phyloP scores from a whole-genome alignment of 1,140 invertebrate species.

The Zeugodacus cucurbitae region DNA sequence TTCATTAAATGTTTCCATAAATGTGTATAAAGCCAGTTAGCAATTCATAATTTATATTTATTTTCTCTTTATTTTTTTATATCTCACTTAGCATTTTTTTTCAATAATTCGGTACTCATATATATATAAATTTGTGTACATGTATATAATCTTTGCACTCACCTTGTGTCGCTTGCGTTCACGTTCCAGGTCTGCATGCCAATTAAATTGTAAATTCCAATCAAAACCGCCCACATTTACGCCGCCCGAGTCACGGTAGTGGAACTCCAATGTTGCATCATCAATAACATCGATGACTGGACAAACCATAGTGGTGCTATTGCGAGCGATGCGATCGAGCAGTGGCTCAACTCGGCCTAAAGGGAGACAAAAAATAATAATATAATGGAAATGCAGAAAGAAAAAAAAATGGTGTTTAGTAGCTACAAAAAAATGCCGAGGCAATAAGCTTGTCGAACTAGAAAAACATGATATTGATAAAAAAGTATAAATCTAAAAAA shows the following conservation, averaged over 20 bases:
- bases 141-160: constrained; percentile 45
- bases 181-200: constrained; percentile 95
- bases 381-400: not conserved
- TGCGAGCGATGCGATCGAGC: constrained; percentile 90
- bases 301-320: constrained; percentile 90
- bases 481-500: no score
- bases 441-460: not conserved
- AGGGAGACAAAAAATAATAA: not conserved
- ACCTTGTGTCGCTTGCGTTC: constrained; percentile 84
- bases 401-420: not conserved
- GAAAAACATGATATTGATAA: not conserved
- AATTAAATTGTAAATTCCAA: constrained; percentile 96
- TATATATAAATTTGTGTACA: no score
- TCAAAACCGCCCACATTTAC: constrained; percentile 97
- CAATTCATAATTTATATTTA: no score
- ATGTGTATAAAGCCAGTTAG: no score
- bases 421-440: not conserved
- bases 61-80: no score
- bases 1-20: no score
- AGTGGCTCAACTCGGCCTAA: constrained; percentile 95
- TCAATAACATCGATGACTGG: constrained; percentile 95
- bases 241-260: constrained; percentile 85
- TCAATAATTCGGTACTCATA: no score
- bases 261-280: constrained; percentile 89
- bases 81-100: no score